Percentiles rank a stretch among this genome's conserved stretches.
Evolutionary conservation across 2,113 vertebrate species (phyloP).

Genomic region (Mellivora capensis): DNA sequence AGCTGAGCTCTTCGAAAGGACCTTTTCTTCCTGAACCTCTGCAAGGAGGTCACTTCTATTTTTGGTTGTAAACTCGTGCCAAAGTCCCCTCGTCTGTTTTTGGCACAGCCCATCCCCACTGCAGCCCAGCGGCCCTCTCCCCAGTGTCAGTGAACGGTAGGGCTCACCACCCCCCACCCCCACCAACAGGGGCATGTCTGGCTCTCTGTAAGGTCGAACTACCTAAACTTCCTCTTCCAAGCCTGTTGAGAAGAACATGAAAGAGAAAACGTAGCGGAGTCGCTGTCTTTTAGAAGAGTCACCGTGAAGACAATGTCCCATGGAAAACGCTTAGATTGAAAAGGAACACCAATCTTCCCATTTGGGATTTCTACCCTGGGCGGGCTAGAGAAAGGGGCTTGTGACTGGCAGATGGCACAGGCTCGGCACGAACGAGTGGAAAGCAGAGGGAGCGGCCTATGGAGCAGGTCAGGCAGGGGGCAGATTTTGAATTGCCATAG

Average conservation of each 20-base stretch:
- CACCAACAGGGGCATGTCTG: background rate
- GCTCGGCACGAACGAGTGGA: background rate
- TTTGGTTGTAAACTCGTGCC: background rate
- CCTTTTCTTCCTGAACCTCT: background rate
- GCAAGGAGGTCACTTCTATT: background rate
- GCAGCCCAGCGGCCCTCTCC: background rate
- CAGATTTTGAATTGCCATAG: constrained; percentile 48
- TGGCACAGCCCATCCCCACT: background rate
- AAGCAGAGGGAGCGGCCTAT: background rate
- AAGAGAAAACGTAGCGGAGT: background rate
- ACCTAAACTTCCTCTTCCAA: background rate
- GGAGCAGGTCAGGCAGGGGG: constrained; percentile 35
- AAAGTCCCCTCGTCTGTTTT: background rate
- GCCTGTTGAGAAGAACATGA: background rate
- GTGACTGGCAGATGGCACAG: background rate
- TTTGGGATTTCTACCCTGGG: background rate
- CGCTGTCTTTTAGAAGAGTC: background rate
- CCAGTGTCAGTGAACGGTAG: rapidly evolving
- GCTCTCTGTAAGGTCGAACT: background rate
- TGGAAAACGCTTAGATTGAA: background rate
- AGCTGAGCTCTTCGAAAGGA: background rate
- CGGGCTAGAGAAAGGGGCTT: background rate
- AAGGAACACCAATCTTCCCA: background rate
- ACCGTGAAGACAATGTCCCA: background rate
- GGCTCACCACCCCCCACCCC: too few species aligned